Evolutionary conservation across 2,797 vertebrate species (phyloP).

Genomic region (Epinephelus awoara): DNA sequence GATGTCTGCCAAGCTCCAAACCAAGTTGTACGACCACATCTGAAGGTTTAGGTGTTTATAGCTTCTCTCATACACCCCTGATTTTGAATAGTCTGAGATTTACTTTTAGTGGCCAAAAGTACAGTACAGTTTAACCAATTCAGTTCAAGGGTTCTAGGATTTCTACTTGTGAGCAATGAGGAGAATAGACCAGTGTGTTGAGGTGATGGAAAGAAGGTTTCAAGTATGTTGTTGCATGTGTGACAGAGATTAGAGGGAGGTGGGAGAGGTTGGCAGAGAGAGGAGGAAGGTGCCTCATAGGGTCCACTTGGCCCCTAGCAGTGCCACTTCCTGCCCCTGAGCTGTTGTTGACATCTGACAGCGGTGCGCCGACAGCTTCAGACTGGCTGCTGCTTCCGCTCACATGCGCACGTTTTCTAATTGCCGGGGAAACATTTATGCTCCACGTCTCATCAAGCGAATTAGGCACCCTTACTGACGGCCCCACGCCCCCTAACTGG

Average conservation of each 20-base stretch:
- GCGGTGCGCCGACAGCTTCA: constrained; percentile 68
- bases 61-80: not conserved
- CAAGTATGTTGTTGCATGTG: not conserved
- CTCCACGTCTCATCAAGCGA: constrained; percentile 68
- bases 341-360: constrained; percentile 84
- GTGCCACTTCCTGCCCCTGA: constrained; percentile 84
- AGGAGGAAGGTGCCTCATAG: constrained; percentile 39
- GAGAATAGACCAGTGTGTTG: not conserved
- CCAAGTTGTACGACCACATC: not conserved
- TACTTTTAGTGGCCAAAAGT: too few species aligned
- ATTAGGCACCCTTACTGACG: constrained; percentile 66
- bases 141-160: not conserved
- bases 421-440: constrained; percentile 66
- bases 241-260: constrained; percentile 29
- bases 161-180: not conserved
- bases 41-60: not conserved
- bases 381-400: constrained; percentile 72
- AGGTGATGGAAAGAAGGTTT: not conserved
- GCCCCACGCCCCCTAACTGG: constrained; percentile 15
- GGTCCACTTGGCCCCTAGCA: constrained; percentile 74
- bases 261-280: constrained; percentile 11
- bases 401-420: constrained; percentile 67
- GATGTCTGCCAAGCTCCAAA: not conserved
- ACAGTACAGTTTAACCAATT: not conserved
- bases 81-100: too few species aligned